These are phyloP conservation scores for Sebastes variabilis DNA, from an alignment of 2,797 vertebrate species.

Conservation along the genomic window DNA sequence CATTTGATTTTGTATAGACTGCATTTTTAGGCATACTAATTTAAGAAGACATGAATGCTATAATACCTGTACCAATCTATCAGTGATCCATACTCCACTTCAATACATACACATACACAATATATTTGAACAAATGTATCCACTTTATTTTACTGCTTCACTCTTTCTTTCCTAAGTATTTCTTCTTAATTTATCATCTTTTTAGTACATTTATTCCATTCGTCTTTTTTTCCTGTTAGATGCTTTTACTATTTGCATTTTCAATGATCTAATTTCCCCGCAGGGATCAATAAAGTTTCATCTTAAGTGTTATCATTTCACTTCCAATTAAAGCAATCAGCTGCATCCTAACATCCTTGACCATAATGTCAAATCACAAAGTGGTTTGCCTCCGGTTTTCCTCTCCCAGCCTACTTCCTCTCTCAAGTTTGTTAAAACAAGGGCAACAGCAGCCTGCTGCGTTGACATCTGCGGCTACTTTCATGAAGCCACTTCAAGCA, in stretches of 20 bases:
- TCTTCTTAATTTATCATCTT: background rate
- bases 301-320: slow-evolving; percentile 31
- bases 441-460: slow-evolving; percentile 42
- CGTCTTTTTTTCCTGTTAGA: background rate
- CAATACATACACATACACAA: background rate
- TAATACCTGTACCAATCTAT: background rate
- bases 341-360: slow-evolving; percentile 31
- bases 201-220: background rate
- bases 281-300: slow-evolving; percentile 43
- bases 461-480: slow-evolving; percentile 39
- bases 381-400: slow-evolving; percentile 17
- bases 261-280: slow-evolving; percentile 5
- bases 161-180: background rate
- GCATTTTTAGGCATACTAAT: background rate
- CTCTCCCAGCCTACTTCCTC: slow-evolving; percentile 3
- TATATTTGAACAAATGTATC: background rate
- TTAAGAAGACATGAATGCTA: background rate
- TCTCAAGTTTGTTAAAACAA: slow-evolving; percentile 41
- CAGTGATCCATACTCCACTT: background rate
- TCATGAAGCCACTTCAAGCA: slow-evolving; percentile 53
- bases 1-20: background rate
- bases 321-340: slow-evolving; percentile 46
- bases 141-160: background rate
- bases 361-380: slow-evolving; percentile 40
- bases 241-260: slow-evolving; percentile 5